Percentiles rank a stretch among this genome's conserved stretches.
Evolutionary conservation across 2,797 vertebrate genomes (phyloP).

Genomic region (Esox masquinongy): DNA sequence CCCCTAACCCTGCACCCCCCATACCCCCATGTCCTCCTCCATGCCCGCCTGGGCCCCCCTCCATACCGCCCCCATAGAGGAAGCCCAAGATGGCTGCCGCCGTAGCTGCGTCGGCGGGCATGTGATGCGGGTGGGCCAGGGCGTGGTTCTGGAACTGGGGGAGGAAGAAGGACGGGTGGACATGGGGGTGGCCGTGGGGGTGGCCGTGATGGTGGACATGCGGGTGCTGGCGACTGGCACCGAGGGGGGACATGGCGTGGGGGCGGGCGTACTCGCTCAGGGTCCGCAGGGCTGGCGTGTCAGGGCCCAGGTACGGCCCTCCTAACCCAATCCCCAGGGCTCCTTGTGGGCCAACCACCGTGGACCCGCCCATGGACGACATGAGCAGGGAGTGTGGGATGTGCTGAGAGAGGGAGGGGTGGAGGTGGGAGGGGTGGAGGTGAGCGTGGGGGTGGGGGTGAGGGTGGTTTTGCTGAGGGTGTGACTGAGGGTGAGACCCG

Average conservation of each 20-base stretch:
- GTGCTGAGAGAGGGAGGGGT: constrained; percentile 72
- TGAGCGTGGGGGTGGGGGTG: constrained; percentile 74
- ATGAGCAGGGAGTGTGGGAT: constrained; percentile 78
- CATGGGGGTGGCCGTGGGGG: constrained; percentile 70
- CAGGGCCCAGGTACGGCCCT: constrained; percentile 93
- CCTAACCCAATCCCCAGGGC: constrained; percentile 85
- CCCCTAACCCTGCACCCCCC: constrained; percentile 79
- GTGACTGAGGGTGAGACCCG: constrained; percentile 58
- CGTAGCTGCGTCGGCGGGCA: constrained; percentile 81
- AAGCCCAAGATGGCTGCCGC: constrained; percentile 94
- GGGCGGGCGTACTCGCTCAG: constrained; percentile 96
- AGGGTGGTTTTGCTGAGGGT: constrained; percentile 68
- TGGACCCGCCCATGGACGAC: constrained; percentile 73
- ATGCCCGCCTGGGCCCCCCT: constrained; percentile 74
- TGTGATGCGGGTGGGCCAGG: constrained; percentile 73
- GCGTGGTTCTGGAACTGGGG: constrained; percentile 78
- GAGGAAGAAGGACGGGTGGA: constrained; percentile 80
- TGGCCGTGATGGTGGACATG: constrained; percentile 68
- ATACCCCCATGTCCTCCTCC: constrained; percentile 72
- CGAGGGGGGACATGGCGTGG: constrained; percentile 94
- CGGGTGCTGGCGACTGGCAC: constrained; percentile 80
- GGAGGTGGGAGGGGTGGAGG: constrained; percentile 73
- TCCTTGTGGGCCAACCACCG: constrained; percentile 73
- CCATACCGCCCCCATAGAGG: constrained; percentile 88
- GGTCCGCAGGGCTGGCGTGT: constrained; percentile 94